Base-by-base conservation (phyloP, 2,888 invertebrate species). In the Mongoloraphidia duomilia region DNA sequence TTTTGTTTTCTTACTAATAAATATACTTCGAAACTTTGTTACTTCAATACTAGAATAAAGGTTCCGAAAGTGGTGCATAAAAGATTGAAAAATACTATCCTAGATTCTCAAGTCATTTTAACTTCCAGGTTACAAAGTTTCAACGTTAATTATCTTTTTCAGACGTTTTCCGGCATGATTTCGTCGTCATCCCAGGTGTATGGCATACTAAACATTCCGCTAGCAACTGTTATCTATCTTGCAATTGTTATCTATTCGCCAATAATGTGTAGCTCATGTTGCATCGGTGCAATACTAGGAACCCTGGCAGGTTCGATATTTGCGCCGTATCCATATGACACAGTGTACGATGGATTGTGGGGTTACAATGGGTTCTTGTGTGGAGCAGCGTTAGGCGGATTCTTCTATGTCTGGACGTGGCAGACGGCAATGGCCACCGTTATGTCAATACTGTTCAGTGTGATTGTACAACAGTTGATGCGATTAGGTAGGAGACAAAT, bases 351-450 rank as follows among this genome's bases (percentile, higher is more conserved):
- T 2, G 71, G 71, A 1, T 46, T 66, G 2, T 70, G 69, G 69
- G 71, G 71, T 8, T 69, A 64, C 55, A 70, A 71, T 50, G 63
- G 65, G 33, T 55, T 70, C 43, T 51, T 71, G 38, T 65, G 67
- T 3, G 66, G 65, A 1, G 65, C 62, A 9, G 61, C 65, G 40
- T 54, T 70, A 12, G 68, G 68, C 13, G 69, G 66, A 26, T 63
- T 66, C 53, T 66, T 66, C 49, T 56, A 66, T 47, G 63, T 66
- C 0, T 53, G 68, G 17, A 68, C 63, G 11, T 57, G 58, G 5
- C 68, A 69, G 54, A 62, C 64, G 1, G 60, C 60, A 2, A 51
- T 59, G 9, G 63, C 63, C 12, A 58, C 63, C 2, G 44, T 61
- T 34, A 56, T 63, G 3, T 65, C 65, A 11, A 61, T 65, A n/a